A percentile compares a stretch with the other conserved stretches of the same genome.
phyloP scores from a whole-genome alignment of 2,113 vertebrate species.

The Leptocoma aspasia region DNA sequence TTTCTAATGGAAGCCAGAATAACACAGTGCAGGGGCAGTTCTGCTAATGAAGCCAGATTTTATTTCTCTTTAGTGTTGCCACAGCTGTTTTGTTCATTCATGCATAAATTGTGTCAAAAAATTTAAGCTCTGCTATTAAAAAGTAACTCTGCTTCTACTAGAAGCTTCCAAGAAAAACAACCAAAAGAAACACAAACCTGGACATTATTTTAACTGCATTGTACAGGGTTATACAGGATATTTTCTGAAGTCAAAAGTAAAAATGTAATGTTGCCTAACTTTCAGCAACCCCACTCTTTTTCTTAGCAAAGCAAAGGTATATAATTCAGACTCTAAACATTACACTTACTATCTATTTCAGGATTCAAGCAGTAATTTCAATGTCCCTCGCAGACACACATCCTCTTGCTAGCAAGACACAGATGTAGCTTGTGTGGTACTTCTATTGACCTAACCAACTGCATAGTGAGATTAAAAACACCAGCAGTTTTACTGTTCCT shows the following conservation, averaged over 20 bases:
- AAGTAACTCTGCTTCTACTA: background rate
- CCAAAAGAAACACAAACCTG: background rate
- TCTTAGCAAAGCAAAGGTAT: background rate
- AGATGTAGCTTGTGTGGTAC: rapidly evolving
- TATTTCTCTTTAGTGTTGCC: background rate
- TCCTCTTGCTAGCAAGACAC: background rate
- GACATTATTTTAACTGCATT: background rate
- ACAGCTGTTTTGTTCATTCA: background rate
- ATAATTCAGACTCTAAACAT: background rate
- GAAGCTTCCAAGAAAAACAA: background rate
- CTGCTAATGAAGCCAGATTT: background rate
- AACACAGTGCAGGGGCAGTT: background rate
- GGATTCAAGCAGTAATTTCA: background rate
- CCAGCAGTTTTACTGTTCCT: background rate
- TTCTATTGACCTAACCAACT: background rate
- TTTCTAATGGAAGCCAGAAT: background rate
- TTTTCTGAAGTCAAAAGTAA: background rate
- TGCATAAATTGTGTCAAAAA: background rate
- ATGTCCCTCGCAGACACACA: background rate
- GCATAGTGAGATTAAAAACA: background rate
- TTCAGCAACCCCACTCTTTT: background rate
- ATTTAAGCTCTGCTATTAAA: background rate
- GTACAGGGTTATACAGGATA: background rate
- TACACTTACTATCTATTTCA: background rate
- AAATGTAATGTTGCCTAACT: background rate